phyloP scores from a whole-genome alignment of 2,888 invertebrate genomes.

The Phragmatobia fuliginosa region DNA sequence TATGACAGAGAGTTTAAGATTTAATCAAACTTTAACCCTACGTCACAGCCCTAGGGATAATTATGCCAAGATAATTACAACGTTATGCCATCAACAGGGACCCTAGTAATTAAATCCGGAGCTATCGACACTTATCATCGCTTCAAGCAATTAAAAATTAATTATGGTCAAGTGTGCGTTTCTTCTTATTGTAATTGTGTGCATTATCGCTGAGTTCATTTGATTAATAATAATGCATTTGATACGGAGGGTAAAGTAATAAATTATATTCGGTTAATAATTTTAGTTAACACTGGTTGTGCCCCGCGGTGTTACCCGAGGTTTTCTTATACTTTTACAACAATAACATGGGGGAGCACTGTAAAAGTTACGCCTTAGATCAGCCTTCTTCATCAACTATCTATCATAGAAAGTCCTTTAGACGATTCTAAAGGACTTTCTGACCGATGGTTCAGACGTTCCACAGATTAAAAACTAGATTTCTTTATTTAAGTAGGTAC shows the following conservation, averaged over 20 bases:
- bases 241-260: background rate
- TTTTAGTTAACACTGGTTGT: too few species aligned
- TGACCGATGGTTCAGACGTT: too few species aligned
- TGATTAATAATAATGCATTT: slow-evolving; percentile 13
- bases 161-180: slow-evolving; percentile 49
- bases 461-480: too few species aligned
- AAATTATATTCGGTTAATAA: background rate
- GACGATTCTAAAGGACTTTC: too few species aligned
- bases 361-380: too few species aligned
- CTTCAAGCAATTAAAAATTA: slow-evolving; percentile 70
- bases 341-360: too few species aligned
- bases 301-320: too few species aligned
- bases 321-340: too few species aligned
- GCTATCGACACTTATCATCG: slow-evolving; percentile 69
- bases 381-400: too few species aligned
- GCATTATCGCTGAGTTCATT: slow-evolving; percentile 18
- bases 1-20: background rate
- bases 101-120: slow-evolving; percentile 66
- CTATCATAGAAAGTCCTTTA: too few species aligned
- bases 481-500: too few species aligned
- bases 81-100: slow-evolving; percentile 43
- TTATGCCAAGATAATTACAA: slow-evolving; percentile 59
- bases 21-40: background rate
- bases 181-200: slow-evolving; percentile 32
- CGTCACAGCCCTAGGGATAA: slow-evolving; percentile 10